Conservation (phyloP, 2,113 vertebrate genomes). For the Stercorarius parasiticus region DNA sequence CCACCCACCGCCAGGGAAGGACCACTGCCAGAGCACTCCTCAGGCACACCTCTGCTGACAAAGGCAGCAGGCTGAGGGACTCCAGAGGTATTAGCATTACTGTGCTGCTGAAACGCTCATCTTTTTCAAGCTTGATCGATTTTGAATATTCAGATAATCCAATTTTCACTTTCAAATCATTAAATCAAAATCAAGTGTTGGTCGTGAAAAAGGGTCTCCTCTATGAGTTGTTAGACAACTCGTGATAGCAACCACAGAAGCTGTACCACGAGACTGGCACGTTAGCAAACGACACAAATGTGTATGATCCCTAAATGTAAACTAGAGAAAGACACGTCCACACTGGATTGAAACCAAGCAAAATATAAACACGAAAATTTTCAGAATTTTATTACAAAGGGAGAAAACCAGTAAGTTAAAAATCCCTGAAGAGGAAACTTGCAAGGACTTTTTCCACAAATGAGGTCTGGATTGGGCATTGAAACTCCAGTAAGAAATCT, state of each 20-base stretch:
- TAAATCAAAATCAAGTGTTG: not conserved
- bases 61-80: not conserved
- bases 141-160: not conserved
- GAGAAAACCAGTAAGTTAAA: not conserved
- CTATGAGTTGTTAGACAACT: not conserved
- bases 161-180: not conserved
- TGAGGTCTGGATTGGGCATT: not conserved
- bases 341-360: not conserved
- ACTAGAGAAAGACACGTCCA: not conserved
- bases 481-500: not conserved
- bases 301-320: not conserved
- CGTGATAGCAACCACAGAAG: not conserved
- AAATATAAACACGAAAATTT: not conserved
- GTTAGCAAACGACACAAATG: not conserved
- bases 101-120: not conserved
- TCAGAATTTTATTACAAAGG: not conserved
- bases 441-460: not conserved
- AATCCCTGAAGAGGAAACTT: not conserved
- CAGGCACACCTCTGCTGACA: not conserved
- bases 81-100: not conserved
- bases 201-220: not conserved
- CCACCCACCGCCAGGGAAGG: not conserved
- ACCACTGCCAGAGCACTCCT: rapidly evolving
- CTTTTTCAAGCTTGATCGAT: not conserved
- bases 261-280: rapidly evolving